These are phyloP conservation scores for Eulacestoma nigropectus DNA, from an alignment of 2,113 vertebrate species.

Conservation along the genomic window DNA sequence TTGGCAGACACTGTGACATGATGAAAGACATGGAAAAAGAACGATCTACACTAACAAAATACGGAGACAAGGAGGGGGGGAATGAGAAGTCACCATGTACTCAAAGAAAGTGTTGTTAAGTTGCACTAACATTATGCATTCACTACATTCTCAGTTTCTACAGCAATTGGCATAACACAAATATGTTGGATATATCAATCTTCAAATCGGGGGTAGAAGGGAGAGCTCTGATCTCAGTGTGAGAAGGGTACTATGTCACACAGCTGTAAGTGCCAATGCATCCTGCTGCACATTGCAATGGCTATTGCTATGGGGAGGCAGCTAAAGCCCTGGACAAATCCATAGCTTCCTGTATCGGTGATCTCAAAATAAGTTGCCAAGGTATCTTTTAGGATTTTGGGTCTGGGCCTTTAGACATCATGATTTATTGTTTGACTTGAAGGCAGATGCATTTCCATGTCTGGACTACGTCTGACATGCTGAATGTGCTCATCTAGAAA, in stretches of 20 bases:
- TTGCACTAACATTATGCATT: neutral
- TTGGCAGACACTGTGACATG: neutral
- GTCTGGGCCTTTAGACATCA: neutral
- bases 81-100: neutral
- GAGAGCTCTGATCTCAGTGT: neutral
- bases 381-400: neutral
- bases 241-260: neutral
- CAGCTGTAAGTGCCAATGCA: neutral
- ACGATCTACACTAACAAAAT: neutral
- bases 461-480: neutral
- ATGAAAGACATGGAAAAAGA: neutral
- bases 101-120: neutral
- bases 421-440: neutral
- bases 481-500: neutral
- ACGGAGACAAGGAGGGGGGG: neutral
- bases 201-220: fast-evolving
- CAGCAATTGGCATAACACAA: neutral
- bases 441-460: neutral
- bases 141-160: neutral
- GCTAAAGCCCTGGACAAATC: neutral
- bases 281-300: neutral
- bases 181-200: neutral
- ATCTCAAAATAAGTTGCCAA: neutral
- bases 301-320: neutral
- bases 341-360: neutral